phyloP scores from a whole-genome alignment of 2,888 invertebrate genomes.

The Scaptomyza parva region DNA sequence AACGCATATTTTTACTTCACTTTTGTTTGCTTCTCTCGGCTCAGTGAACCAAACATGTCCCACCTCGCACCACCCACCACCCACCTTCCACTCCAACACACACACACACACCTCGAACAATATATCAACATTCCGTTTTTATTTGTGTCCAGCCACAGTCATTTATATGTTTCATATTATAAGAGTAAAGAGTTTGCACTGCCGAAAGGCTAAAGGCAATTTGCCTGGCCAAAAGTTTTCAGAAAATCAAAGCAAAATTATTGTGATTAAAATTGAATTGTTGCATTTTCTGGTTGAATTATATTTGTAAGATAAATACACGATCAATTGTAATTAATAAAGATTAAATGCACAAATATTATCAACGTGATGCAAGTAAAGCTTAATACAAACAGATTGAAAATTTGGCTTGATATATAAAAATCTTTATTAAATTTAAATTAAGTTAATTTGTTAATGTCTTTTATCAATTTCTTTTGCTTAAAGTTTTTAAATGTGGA shows the following conservation, averaged over 20 bases:
- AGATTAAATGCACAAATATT: background rate
- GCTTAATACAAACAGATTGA: background rate
- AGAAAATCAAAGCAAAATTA: slow-evolving; percentile 1
- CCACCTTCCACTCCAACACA: too few species aligned
- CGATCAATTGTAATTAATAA: slow-evolving; percentile 2
- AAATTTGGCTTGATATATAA: too few species aligned
- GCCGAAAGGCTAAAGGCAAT: slow-evolving; percentile 2
- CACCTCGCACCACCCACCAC: slow-evolving; percentile 12
- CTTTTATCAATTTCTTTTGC: background rate
- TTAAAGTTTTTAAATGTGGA: too few species aligned
- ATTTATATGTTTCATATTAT: background rate
- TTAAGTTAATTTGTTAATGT: background rate
- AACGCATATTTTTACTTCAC: slow-evolving; percentile 72
- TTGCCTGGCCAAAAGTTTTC: background rate
- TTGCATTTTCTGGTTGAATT: background rate
- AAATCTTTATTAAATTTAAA: too few species aligned
- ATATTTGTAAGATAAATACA: slow-evolving; percentile 7
- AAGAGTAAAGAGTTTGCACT: background rate
- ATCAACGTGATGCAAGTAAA: background rate
- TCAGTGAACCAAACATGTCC: slow-evolving; percentile 38
- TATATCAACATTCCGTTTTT: slow-evolving; percentile 87
- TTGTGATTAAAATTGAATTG: slow-evolving; percentile 6
- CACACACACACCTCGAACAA: slow-evolving; percentile 1
- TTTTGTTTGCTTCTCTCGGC: slow-evolving; percentile 64
- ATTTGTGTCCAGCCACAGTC: slow-evolving; percentile 21